phyloP scores from a whole-genome alignment of 2,888 invertebrate species.

The Drosophila affinis region DNA sequence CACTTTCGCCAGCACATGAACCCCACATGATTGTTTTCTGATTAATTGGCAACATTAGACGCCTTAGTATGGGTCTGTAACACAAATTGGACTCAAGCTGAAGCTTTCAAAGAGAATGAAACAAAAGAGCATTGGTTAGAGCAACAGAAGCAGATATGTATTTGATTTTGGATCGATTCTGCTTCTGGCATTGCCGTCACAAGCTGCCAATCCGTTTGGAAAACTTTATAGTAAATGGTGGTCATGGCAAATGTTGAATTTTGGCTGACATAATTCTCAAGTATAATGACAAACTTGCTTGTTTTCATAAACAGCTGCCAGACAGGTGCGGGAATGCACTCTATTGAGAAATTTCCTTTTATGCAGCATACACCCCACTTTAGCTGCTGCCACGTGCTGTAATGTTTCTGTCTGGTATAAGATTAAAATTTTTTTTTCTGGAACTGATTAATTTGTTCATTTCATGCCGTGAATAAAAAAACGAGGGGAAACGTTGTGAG shows the following conservation, averaged over 20 bases:
- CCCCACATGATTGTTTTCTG: not conserved
- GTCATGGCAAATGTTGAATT: conserved; percentile 25
- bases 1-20: not conserved
- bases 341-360: conserved; percentile 10
- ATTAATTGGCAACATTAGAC: conserved; percentile 37
- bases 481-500: too few species aligned
- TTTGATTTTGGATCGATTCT: not conserved
- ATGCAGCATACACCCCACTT: conserved; percentile 6
- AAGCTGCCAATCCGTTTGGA: conserved; percentile 11
- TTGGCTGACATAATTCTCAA: conserved; percentile 19
- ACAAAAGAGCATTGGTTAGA: conserved; percentile 25
- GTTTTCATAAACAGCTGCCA: conserved; percentile 48
- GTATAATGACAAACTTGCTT: conserved; percentile 3
- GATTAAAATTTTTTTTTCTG: too few species aligned
- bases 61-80: conserved; percentile 3
- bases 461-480: conserved; percentile 40
- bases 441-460: not conserved
- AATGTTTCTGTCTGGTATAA: not conserved
- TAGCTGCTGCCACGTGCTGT: conserved; percentile 1
- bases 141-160: not conserved
- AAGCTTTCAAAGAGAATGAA: conserved; percentile 29
- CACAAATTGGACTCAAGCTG: not conserved
- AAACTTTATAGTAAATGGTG: conserved; percentile 16
- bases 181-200: conserved; percentile 2
- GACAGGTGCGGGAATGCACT: conserved; percentile 36